Base-by-base conservation (phyloP, 2,113 vertebrate species). In the Ivindomyrus marchei region DNA sequence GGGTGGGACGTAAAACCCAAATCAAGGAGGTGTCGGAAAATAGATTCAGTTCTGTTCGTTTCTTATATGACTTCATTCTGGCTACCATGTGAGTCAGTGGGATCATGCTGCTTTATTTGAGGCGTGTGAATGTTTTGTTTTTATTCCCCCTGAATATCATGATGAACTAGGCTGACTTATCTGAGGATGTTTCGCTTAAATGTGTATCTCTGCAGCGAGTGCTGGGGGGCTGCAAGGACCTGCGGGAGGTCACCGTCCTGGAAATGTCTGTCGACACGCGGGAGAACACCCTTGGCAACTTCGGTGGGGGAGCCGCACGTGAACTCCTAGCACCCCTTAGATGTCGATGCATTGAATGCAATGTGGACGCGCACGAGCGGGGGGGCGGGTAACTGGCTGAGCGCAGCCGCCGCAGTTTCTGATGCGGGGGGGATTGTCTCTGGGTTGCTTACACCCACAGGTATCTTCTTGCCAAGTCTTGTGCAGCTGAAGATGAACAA, bases 401-500 rank as follows among this genome's bases (percentile, higher is more conserved):
- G 89, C 19, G 70, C 62, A 83, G 89, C 88, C 89, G 90, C 90
- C 24, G 8, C 13, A 6, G 6, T 88, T 11, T 93, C 15, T 91
- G 39, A 91, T 24, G 89, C 15, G 85, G 53, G 87, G 53, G 87
- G 13, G 50, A 3, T 53, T 36, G n/a, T 24, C 46, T 93, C 39
- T 27, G 93, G 90, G 42, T 94, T 89, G 92, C 31, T 45, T 93
- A 27, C 27, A 93, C 86, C 94, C 93, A 13, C 91, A 99, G 98
- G 98, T 94, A 88, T 93, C 90, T 95, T 96, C 95, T 95, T 99
- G 92, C 98, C 98, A 90, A 97, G 93, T 85, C 96, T 99, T 93
- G 93, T 93, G 91, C 95, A 97, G 45, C 94, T 99, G 94, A 99
- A 97, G 96, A 62, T 99, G 95, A 99, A 97, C 89, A 97, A 97